Evolutionary conservation across 2,113 vertebrate species (phyloP).

Genomic region (Butorides virescens): DNA sequence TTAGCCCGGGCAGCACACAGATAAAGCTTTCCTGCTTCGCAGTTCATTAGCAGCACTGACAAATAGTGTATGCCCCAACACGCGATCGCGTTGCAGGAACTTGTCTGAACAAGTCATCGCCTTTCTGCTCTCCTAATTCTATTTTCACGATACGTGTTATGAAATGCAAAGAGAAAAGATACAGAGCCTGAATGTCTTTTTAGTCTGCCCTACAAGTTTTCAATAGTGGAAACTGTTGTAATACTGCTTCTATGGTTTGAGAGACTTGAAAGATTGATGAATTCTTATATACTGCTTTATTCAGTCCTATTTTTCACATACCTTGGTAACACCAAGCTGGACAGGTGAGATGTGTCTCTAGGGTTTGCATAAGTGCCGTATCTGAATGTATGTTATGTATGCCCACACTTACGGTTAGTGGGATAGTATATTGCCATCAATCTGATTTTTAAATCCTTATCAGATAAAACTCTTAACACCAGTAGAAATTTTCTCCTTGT

Average conservation of each 20-base stretch:
- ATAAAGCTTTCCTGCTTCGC: neutral
- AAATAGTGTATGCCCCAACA: neutral
- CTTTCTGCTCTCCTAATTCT: neutral
- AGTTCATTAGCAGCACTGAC: neutral
- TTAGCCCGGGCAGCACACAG: neutral
- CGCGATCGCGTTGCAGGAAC: neutral
- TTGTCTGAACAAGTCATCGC: neutral
- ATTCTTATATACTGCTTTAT: neutral
- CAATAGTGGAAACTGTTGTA: neutral
- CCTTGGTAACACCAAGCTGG: neutral
- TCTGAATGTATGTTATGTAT: constrained; percentile 4
- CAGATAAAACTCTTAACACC: neutral
- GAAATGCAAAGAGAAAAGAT: neutral
- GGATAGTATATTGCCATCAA: neutral
- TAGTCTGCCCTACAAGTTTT: neutral
- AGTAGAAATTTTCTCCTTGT: neutral
- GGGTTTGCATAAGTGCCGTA: neutral
- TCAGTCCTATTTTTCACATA: neutral
- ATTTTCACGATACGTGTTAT: neutral
- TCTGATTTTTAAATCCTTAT: neutral
- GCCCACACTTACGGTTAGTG: neutral
- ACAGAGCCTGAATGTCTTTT: neutral
- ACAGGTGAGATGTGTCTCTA: neutral
- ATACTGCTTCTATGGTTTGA: neutral
- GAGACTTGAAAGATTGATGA: neutral